Base-by-base conservation (phyloP, 2,888 invertebrate species). In the Folsomia manolachei region DNA sequence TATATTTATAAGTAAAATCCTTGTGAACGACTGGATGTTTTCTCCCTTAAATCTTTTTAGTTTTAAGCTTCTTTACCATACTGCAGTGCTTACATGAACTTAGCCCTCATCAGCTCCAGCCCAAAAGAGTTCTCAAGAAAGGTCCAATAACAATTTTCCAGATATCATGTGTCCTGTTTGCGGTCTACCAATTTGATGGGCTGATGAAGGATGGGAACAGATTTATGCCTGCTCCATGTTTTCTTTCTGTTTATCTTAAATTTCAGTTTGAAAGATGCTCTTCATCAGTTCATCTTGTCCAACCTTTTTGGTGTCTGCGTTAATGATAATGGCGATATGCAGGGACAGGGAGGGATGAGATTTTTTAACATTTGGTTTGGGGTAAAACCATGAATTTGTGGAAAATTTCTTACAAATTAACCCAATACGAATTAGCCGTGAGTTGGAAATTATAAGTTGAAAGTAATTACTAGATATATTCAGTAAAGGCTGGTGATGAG, bases 191-290 rank as follows among this genome's bases (percentile, higher is more conserved):
- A 14, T 52, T 66, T 66, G 65, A 66, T 66, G 65, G 24, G 14
- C 65, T 66, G 65, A 66, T 66, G 65, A 66, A 52, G 52, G 65
- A 66, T 66, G 51, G 24, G 65, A 66, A 24, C 24, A 27, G 52
- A 66, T 66, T 19, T 14, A n/a, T n/a, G 14, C 39, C 65, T 66
- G 56, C 19, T 56, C 56, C 56, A 56, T 56, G 56, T 56, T n/a
- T 19, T 56, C n/a, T 56, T 19, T 56, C 56, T 56, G 56, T 56
- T 56, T 56, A 56, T 56, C 56, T 56, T 56, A 7, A 56, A 56
- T 56, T 56, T 56, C 56, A 56, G 21, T 56, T 56, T 56, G 7
- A 56, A 56, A 56, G 56, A 56, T 56, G 7, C 56, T 56, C 56
- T 56, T 56, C 56, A 56, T 21, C 56, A 56, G 19, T n/a, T 21